phyloP scores from a whole-genome alignment of 2,797 vertebrate species.

The Epinephelus awoara region DNA sequence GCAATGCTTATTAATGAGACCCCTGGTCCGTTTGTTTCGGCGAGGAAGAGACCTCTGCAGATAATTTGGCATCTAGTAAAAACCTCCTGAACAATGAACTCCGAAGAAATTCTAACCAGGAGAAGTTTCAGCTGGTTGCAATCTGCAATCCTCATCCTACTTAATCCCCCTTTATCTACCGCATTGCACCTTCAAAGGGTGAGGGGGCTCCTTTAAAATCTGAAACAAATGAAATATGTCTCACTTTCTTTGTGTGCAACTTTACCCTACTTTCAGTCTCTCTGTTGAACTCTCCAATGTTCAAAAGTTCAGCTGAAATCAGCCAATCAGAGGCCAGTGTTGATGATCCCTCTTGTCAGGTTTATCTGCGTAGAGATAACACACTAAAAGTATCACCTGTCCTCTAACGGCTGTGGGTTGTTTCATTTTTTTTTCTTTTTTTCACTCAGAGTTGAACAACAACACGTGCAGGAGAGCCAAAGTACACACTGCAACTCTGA shows the following conservation, averaged over 20 bases:
- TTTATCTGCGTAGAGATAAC: slow-evolving; percentile 70
- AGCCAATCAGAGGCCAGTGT: slow-evolving; percentile 43
- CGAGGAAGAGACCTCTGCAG: no score
- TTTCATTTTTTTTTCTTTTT: slow-evolving; percentile 10
- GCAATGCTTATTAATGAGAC: no score
- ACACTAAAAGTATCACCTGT: slow-evolving; percentile 52
- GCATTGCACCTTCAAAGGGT: no score
- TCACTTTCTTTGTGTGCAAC: slow-evolving; percentile 4
- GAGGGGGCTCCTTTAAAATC: background rate
- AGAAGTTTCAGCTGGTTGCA: no score
- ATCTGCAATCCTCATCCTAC: no score
- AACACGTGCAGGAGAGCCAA: slow-evolving; percentile 11
- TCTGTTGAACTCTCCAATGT: slow-evolving; percentile 1
- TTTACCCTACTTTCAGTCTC: slow-evolving; percentile 28
- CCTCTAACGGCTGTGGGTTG: slow-evolving; percentile 41
- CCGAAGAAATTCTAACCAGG: no score
- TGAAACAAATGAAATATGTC: background rate
- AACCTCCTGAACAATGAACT: no score
- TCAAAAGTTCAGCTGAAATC: slow-evolving; percentile 47
- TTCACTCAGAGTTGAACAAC: slow-evolving; percentile 25
- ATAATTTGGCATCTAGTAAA: no score
- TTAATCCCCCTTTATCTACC: no score
- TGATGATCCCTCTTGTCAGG: slow-evolving; percentile 48
- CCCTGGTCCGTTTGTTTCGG: no score
- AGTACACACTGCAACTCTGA: slow-evolving; percentile 12